Percentiles rank a stretch among this genome's conserved stretches.
Evolutionary conservation across 2,797 vertebrate species (phyloP).

Genomic region (Sphenopsis melanotis): DNA sequence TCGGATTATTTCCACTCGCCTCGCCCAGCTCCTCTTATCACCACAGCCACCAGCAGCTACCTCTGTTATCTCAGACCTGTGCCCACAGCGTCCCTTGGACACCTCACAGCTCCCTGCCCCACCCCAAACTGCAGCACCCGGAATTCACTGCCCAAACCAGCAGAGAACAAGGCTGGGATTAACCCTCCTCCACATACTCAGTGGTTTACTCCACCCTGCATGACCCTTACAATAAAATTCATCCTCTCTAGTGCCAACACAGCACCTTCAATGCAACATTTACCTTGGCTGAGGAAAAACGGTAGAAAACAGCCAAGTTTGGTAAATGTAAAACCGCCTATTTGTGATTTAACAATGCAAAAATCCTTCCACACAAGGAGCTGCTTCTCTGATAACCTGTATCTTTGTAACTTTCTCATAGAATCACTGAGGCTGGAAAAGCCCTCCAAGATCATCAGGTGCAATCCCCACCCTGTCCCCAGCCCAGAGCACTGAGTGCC

Average conservation of each 20-base stretch:
- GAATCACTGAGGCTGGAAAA: not conserved
- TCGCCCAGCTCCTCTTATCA: not conserved
- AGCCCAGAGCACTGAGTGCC: not conserved
- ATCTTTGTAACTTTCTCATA: not conserved
- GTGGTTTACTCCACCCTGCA: not conserved
- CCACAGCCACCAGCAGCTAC: rapidly evolving
- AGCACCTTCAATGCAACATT: rapidly evolving
- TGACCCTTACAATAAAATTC: not conserved
- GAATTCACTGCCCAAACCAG: not conserved
- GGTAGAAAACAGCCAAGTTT: not conserved
- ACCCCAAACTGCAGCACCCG: not conserved
- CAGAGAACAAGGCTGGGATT: not conserved
- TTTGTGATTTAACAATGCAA: not conserved
- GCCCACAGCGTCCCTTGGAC: rapidly evolving
- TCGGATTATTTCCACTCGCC: not conserved
- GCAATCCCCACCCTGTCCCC: not conserved
- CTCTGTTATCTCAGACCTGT: not conserved
- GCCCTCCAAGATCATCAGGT: not conserved
- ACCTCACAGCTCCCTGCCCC: not conserved
- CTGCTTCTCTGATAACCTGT: not conserved
- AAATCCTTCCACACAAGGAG: not conserved
- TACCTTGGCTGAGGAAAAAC: rapidly evolving
- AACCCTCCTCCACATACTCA: not conserved
- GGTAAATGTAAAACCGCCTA: not conserved
- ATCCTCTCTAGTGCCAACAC: not conserved